phyloP scores from a whole-genome alignment of 2,888 invertebrate genomes.

The Aspidiotus destructor region DNA sequence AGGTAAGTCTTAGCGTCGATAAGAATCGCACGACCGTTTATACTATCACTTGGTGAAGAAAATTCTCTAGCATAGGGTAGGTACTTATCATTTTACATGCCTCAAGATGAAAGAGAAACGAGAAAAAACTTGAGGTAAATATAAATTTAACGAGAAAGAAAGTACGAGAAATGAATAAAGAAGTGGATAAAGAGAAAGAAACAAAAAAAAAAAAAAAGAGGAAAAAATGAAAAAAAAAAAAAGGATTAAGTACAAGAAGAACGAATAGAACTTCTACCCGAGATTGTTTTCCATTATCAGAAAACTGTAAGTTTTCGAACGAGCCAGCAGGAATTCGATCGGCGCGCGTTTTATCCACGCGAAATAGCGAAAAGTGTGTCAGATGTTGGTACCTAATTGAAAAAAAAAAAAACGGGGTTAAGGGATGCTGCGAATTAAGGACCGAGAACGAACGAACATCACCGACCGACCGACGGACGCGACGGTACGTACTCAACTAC shows the following conservation, averaged over 20 bases:
- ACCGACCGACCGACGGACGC: neutral
- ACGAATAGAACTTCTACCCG: neutral
- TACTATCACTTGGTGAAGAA: too few species aligned
- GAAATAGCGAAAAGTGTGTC: neutral
- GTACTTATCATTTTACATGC: too few species aligned
- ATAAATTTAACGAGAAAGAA: too few species aligned
- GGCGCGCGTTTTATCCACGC: neutral
- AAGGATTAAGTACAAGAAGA: too few species aligned
- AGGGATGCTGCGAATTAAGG: conserved; percentile 2
- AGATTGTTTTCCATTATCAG: conserved; percentile 2
- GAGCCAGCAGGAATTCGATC: neutral
- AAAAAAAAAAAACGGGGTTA: neutral
- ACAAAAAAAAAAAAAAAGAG: neutral
- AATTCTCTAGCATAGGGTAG: too few species aligned
- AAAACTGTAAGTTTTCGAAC: neutral
- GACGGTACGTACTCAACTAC: neutral
- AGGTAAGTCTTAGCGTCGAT: too few species aligned
- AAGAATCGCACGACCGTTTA: too few species aligned
- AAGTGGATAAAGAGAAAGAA: too few species aligned
- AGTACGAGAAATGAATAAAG: too few species aligned
- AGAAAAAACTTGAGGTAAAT: too few species aligned
- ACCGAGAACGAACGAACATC: neutral
- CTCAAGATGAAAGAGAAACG: too few species aligned
- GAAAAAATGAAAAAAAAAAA: neutral
- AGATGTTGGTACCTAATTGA: neutral